Base-by-base conservation (phyloP, 2,888 invertebrate species). In the Kryphioiulus occultus region DNA sequence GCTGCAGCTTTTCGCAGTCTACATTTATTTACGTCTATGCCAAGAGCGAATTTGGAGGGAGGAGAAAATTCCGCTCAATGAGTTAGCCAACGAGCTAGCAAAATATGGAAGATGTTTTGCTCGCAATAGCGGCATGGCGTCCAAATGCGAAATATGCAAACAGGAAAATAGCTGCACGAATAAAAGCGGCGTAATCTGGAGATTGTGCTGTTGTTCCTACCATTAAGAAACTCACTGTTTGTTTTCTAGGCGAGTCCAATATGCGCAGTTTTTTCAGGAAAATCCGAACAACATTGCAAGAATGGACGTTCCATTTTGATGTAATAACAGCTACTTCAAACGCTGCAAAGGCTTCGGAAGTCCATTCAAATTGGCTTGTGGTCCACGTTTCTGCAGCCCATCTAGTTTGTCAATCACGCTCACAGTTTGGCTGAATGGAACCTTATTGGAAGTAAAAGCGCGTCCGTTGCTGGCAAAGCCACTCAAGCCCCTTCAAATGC, bases 1-100 rank as follows among this genome's bases (percentile, higher is more conserved):
- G 2, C 53, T 53, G 53, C 53, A 53, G 53, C 53, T 53, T 53
- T 53, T n/a, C 5, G 5, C 53, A 53, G n/a, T n/a, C n/a, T n/a
- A n/a, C n/a, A n/a, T n/a, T n/a, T n/a, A n/a, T n/a, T n/a, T n/a
- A n/a, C n/a, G n/a, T n/a, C 53, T n/a, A 53, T 53, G 53, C 53
- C 53, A 53, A 53, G 53, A 53, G n/a, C 53, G n/a, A 53, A 53
- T 53, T 53, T 53, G 53, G n/a, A 53, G 53, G 53, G 53, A 53
- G 53, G 53, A 53, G 53, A 53, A n/a, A 53, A 53, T 53, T 53
- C 53, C 53, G 53, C 53, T 53, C 53, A 17, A 53, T 53, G 53
- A 53, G 53, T 53, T 53, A 53, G 53, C 53, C 53, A 53, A 53
- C 53, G 53, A 53, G 53, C 53, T 53, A 19, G 53, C 53, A 53